Evolutionary conservation across 2,797 vertebrate genomes (phyloP).

Genomic region (Rhadinocentrus ornatus): DNA sequence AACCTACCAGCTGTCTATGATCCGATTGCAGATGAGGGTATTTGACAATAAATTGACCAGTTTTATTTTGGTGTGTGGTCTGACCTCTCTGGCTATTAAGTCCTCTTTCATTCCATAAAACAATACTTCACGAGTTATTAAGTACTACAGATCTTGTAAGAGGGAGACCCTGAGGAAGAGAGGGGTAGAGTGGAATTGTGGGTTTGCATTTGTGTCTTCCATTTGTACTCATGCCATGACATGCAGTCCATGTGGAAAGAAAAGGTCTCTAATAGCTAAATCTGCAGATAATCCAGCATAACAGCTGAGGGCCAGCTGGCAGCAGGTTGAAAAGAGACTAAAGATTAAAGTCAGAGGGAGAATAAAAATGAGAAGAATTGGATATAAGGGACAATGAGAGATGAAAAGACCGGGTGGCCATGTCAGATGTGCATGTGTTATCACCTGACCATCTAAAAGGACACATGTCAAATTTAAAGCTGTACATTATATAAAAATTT

Average conservation of each 20-base stretch:
- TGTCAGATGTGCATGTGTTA: conserved; percentile 14
- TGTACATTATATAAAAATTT: not conserved
- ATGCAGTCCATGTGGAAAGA: not conserved
- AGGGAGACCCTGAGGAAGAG: too few species aligned
- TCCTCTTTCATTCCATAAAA: too few species aligned
- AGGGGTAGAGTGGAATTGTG: not conserved
- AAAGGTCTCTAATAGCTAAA: conserved; percentile 1
- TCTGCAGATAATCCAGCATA: conserved; percentile 4
- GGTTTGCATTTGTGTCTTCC: not conserved
- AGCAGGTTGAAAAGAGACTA: conserved; percentile 14
- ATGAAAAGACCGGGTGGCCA: conserved; percentile 1
- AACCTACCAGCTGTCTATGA: too few species aligned
- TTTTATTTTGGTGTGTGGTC: too few species aligned
- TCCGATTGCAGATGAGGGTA: too few species aligned
- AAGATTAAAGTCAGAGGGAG: not conserved
- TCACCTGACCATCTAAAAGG: conserved; percentile 3
- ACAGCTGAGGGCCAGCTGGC: conserved; percentile 14
- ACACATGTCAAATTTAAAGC: conserved; percentile 19
- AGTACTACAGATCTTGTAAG: too few species aligned
- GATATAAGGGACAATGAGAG: conserved; percentile 22
- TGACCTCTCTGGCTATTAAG: too few species aligned
- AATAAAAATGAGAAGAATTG: not conserved
- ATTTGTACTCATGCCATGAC: not conserved
- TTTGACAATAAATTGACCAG: too few species aligned
- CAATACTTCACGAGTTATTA: too few species aligned